phyloP scores from a whole-genome alignment of 2,113 vertebrate species.

The Carassius auratus region DNA sequence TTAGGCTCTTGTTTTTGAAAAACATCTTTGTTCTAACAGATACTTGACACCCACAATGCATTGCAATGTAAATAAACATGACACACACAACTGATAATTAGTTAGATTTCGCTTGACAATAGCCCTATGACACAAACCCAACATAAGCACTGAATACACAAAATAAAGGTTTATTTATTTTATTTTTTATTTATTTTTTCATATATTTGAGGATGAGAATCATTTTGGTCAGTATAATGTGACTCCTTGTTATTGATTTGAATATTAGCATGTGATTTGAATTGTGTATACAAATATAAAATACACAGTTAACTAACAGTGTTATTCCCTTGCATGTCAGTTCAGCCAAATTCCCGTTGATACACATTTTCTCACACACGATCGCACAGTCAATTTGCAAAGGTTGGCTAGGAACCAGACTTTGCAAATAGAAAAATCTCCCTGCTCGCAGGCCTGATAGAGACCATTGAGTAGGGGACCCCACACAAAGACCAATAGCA shows the following conservation, averaged over 20 bases:
- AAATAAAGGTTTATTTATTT: neutral
- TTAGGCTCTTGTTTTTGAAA: slow-evolving; percentile 25
- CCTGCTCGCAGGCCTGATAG: slow-evolving; percentile 68
- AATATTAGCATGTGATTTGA: neutral
- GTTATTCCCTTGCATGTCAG: slow-evolving; percentile 6
- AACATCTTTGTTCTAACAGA: slow-evolving; percentile 22
- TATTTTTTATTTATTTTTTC: neutral
- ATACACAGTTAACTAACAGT: neutral
- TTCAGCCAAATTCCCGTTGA: slow-evolving; percentile 31
- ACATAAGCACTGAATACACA: neutral
- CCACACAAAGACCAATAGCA: slow-evolving; percentile 77
- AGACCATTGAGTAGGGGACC: slow-evolving; percentile 66
- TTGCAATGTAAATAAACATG: slow-evolving; percentile 23
- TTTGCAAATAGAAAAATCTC: slow-evolving; percentile 75
- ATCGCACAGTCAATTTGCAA: slow-evolving; percentile 63
- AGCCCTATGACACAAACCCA: neutral
- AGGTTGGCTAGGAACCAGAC: slow-evolving; percentile 78
- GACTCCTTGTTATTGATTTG: neutral
- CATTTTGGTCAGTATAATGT: neutral
- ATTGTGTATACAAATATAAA: neutral
- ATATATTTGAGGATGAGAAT: neutral
- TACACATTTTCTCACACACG: slow-evolving; percentile 42
- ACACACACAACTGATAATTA: slow-evolving; percentile 8
- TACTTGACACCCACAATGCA: slow-evolving; percentile 22
- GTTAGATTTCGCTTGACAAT: neutral